Base-by-base conservation (phyloP, 2,888 invertebrate species). In the Polydrusus pterygomalis region DNA sequence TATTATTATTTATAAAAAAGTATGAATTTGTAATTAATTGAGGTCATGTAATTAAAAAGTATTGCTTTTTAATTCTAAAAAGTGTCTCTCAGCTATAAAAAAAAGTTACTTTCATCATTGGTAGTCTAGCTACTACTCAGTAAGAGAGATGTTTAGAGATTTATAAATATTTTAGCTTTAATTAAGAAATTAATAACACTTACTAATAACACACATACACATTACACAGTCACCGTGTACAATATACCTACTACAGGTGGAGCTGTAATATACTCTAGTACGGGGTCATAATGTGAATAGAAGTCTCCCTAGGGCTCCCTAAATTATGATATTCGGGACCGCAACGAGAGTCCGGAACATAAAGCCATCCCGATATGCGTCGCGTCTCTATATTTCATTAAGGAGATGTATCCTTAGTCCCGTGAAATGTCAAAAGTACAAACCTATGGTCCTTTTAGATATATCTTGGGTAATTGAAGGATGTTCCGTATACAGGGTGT, bases 321-420 rank as follows among this genome's bases (percentile, higher is more conserved):
- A 72, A 72, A 72, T 72, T 72, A 72, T 56, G 72, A 72, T 72
- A 72, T 58, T 72, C 72, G 47, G 71, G 58, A 30, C 65, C 72
- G 56, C 72, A 65, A 65, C 63, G 65, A 43, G 65, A 72, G 54
- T 18, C 38, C 5, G 67, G 40, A 40, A 67, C 67, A 67, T 67
- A 67, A 67, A 67, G 67, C 38, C 54, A 67, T 67, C 67, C 67
- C 54, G 67, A 67, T 54, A 67, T 51, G 58, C 58, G 67, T 67
- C 67, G 54, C 54, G 54, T 67, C 67, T 67, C 67, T 51, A 67
- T 67, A 67, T 67, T 67, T 67, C 67, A 67, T 67, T 67, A 38
- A 54, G 67, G 54, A 67, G 54, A 67, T 67, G 67, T 54, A 54
- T 54, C 51, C 54, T 54, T 54, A 40, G 18, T 49, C 30, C 30